These are phyloP conservation scores for Acipenser ruthenus DNA, from an alignment of 2,797 vertebrate genomes.

Conservation along the genomic window DNA sequence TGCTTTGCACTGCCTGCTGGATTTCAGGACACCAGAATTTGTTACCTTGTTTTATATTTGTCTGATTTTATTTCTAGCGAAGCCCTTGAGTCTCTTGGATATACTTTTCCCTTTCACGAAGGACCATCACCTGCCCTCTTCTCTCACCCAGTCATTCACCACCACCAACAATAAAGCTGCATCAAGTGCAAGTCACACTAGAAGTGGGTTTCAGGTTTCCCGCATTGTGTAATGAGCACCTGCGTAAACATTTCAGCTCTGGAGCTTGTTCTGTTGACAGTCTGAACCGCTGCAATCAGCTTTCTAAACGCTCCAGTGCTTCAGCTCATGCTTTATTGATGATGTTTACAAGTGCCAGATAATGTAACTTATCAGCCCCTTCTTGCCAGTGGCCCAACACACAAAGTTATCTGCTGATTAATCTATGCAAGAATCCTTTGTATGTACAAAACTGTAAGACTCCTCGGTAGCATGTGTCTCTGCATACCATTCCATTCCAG, in stretches of 20 bases:
- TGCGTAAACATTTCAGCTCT: neutral
- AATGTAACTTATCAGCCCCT: neutral
- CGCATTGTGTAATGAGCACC: slow-evolving; percentile 1
- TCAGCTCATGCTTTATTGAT: slow-evolving; percentile 29
- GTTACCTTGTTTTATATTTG: no score
- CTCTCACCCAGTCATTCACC: slow-evolving; percentile 17
- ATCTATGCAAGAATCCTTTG: slow-evolving; percentile 18
- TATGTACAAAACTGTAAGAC: slow-evolving; percentile 21
- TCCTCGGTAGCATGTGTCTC: no score
- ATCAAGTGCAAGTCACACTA: neutral
- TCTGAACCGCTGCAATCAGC: slow-evolving; percentile 16
- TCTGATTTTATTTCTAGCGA: no score
- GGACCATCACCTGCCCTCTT: slow-evolving; percentile 15
- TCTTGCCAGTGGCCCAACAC: slow-evolving; percentile 1
- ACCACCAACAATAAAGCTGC: neutral
- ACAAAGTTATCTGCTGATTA: slow-evolving; percentile 11
- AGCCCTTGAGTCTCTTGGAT: slow-evolving; percentile 20
- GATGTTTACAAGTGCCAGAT: slow-evolving; percentile 7
- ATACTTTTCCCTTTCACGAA: slow-evolving; percentile 33
- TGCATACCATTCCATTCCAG: no score
- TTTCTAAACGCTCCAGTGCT: slow-evolving; percentile 23
- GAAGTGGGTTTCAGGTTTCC: neutral
- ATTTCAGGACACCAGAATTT: no score
- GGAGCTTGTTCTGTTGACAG: slow-evolving; percentile 1
- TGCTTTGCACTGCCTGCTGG: no score